phyloP scores from a whole-genome alignment of 2,888 invertebrate genomes.

The Caenorhabditis wallacei region DNA sequence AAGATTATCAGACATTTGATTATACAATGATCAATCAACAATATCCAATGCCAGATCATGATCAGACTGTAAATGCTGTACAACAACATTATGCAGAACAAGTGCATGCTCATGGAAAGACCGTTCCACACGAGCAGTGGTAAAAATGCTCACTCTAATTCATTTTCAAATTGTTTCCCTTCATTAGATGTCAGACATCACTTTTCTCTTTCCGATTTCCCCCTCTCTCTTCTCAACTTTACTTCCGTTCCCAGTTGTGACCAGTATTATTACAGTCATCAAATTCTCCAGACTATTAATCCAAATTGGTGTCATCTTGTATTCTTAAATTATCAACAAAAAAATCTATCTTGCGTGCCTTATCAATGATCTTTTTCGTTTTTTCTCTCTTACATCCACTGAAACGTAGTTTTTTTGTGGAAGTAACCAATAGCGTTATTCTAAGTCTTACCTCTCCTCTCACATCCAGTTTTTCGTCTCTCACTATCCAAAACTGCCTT shows the following conservation, averaged over 20 bases:
- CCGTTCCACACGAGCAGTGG: conserved; percentile 74
- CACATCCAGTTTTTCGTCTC: conserved; percentile 7
- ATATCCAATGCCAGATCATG: conserved; percentile 63
- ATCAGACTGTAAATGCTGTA: conserved; percentile 23
- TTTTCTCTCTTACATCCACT: conserved; percentile 28
- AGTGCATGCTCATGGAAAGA: conserved; percentile 64
- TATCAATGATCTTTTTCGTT: conserved; percentile 54
- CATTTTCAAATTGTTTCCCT: not conserved
- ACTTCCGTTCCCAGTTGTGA: conserved; percentile 54
- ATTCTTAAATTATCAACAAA: conserved; percentile 26
- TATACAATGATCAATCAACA: conserved; percentile 67
- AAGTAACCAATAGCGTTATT: not conserved
- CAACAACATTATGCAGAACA: conserved; percentile 47
- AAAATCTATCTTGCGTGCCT: conserved; percentile 48
- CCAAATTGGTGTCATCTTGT: conserved; percentile 54
- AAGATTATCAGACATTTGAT: conserved; percentile 76
- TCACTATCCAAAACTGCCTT: conserved; percentile 52
- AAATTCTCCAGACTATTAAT: not conserved
- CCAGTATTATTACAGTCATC: conserved; percentile 44
- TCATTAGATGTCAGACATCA: conserved; percentile 55
- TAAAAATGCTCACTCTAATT: conserved; percentile 46
- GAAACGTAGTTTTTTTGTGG: too few relatives aligned
- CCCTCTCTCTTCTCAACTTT: not conserved
- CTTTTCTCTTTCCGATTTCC: not conserved
- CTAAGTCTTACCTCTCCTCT: not conserved